A percentile compares a stretch with the other conserved stretches of the same genome.
phyloP scores from a whole-genome alignment of 2,888 invertebrate genomes.

The Morpho helenor region DNA sequence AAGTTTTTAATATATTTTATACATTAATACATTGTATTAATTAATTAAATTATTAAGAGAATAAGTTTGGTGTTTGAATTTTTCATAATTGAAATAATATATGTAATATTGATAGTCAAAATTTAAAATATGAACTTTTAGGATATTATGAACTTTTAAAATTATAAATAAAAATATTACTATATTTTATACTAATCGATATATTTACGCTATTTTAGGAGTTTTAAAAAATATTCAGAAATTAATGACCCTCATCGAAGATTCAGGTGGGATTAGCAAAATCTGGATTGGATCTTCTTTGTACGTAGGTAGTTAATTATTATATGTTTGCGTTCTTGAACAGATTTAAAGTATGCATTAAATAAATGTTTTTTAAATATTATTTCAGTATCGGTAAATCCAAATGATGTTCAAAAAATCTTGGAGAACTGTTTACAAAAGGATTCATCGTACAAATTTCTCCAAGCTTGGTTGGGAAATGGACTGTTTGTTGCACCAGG shows the following conservation, averaged over 20 bases:
- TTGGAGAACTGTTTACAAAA: constrained; percentile 60
- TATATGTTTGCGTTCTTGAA: too few relatives aligned
- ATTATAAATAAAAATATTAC: too few relatives aligned
- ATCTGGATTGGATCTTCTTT: constrained; percentile 59
- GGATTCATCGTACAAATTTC: constrained; percentile 55
- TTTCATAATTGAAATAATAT: too few relatives aligned
- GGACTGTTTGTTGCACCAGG: constrained; percentile 64
- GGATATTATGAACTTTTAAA: too few relatives aligned
- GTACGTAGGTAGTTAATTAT: constrained; percentile 43
- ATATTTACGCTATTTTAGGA: constrained; percentile 38
- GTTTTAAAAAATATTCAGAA: constrained; percentile 45
- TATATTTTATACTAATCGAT: too few relatives aligned
- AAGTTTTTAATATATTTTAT: constrained; percentile 28
- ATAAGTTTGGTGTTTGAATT: too few relatives aligned
- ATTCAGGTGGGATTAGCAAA: constrained; percentile 38
- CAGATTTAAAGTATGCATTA: not conserved
- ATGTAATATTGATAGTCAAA: not conserved
- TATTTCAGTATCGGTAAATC: constrained; percentile 49
- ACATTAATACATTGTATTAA: too few relatives aligned
- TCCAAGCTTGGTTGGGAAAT: constrained; percentile 56
- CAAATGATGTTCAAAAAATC: constrained; percentile 56
- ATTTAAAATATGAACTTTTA: too few relatives aligned
- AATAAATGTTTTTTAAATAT: not conserved
- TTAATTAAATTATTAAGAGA: too few relatives aligned
- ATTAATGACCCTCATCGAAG: constrained; percentile 35